Percentiles rank a stretch among this genome's conserved stretches.
Conservation (phyloP, 2,113 vertebrate genomes). For the Nothocercus nigrocapillus region DNA sequence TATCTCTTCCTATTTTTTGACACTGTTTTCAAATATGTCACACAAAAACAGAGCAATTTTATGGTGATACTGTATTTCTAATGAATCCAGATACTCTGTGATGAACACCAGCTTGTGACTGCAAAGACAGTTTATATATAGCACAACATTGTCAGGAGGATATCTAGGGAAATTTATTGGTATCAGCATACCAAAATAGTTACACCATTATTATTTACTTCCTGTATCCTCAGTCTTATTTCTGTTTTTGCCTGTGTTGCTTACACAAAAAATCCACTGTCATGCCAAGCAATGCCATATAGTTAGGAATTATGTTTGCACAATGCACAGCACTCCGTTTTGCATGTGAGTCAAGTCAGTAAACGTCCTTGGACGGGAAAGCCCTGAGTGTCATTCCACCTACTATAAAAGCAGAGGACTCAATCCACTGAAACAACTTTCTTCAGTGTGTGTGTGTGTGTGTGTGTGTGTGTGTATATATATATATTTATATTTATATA, state of each 20-base stretch:
- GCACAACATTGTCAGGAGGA: background rate
- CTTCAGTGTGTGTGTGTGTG: background rate
- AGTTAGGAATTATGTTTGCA: background rate
- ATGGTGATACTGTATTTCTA: background rate
- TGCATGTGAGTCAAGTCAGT: background rate
- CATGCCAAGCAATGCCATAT: background rate
- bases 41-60: background rate
- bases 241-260: background rate
- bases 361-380: background rate
- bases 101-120: background rate
- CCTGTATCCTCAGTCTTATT: background rate
- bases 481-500: too few species aligned
- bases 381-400: background rate
- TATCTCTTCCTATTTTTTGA: background rate
- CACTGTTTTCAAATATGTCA: background rate
- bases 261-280: background rate
- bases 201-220: background rate
- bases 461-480: too few species aligned
- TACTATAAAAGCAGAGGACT: background rate
- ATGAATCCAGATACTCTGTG: background rate
- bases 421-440: background rate
- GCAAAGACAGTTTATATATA: background rate
- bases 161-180: background rate
- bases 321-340: background rate
- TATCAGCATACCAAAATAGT: background rate